Percentiles rank a stretch among this genome's conserved stretches.
These are phyloP conservation scores for Bombus turneri DNA, from an alignment of 1,140 invertebrate genomes.

Conservation along the genomic window DNA sequence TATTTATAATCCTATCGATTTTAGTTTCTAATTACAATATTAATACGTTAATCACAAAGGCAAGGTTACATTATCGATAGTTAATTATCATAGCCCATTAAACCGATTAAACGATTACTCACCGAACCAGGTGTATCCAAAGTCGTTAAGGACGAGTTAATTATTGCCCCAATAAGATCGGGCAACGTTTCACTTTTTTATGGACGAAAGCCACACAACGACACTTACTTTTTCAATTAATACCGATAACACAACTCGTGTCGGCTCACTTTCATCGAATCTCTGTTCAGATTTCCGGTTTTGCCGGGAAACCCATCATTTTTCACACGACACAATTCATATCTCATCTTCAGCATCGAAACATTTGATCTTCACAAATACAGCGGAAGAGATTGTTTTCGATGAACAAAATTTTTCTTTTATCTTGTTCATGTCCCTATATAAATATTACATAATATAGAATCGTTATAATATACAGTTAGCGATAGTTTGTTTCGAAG, in stretches of 20 bases:
- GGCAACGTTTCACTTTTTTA: constrained; percentile 33
- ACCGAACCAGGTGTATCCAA: constrained; percentile 49
- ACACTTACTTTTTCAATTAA: constrained; percentile 35
- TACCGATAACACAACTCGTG: constrained; percentile 20
- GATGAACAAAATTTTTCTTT: background rate
- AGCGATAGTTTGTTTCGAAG: background rate
- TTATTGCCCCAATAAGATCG: constrained; percentile 44
- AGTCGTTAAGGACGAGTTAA: constrained; percentile 58
- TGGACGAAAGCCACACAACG: background rate
- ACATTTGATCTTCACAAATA: constrained; percentile 5
- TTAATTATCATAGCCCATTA: constrained; percentile 44
- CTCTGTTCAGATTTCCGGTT: constrained; percentile 21
- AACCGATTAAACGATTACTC: constrained; percentile 62
- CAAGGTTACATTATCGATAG: constrained; percentile 29
- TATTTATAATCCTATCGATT: constrained; percentile 9
- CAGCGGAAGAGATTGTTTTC: background rate
- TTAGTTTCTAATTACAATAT: background rate
- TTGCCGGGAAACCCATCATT: constrained; percentile 23
- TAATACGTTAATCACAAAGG: constrained; percentile 35
- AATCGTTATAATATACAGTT: background rate
- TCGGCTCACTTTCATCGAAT: constrained; percentile 28
- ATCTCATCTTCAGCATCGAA: constrained; percentile 46
- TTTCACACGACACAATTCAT: constrained; percentile 50
- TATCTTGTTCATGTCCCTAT: background rate
- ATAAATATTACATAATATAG: background rate